Evolutionary conservation across 1,140 invertebrate species (phyloP), one percentile per base, ranked within the genome.

Genomic region (Neodiprion lecontei): DNA sequence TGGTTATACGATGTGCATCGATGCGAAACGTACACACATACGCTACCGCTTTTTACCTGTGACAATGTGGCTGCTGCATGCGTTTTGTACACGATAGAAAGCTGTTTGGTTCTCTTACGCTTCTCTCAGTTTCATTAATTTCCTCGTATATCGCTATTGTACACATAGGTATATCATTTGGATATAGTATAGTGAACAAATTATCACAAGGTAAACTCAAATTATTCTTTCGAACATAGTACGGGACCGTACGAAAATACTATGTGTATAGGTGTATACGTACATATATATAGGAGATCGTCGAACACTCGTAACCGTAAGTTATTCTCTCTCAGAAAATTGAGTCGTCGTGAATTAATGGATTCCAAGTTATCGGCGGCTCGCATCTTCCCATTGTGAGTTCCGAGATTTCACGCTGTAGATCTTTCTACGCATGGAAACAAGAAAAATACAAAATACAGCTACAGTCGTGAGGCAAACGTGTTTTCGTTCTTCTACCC

Each of bases 261-360:
- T 12, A 61, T 61, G 28, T 40, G 28, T 40, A 5, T 5, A 40
- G 1, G 5, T 4, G 28, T 40, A 5, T 40, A 40, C 5, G 5
- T 40, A 40, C 28, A 40, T 40, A 40, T 40, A 40, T 40, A 21
- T 21, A 21, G 17, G 53, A 14, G 7, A 17, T 61, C 53, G 11
- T 9, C 53, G 53, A 9, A 61, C 53, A 61, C 11, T 17, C 53
- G 53, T 40, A 40, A 40, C 28, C 28, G 5, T 40, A 40, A 40
- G 28, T 40, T 40, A 40, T 40, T 40, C 11, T 61, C 11, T 5
- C 9, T 61, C 53, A 61, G 53, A 61, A 17, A 61, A 61, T 61
- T 61, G 53, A 61, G 53, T 61, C n/a, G 53, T 61, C 53, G 11
- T 61, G 53, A 61, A 61, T 61, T 61, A 61, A 61, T 61, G 53